These are phyloP conservation scores for Oncorhynchus nerka DNA, from an alignment of 2,113 vertebrate genomes.

Conservation along the genomic window DNA sequence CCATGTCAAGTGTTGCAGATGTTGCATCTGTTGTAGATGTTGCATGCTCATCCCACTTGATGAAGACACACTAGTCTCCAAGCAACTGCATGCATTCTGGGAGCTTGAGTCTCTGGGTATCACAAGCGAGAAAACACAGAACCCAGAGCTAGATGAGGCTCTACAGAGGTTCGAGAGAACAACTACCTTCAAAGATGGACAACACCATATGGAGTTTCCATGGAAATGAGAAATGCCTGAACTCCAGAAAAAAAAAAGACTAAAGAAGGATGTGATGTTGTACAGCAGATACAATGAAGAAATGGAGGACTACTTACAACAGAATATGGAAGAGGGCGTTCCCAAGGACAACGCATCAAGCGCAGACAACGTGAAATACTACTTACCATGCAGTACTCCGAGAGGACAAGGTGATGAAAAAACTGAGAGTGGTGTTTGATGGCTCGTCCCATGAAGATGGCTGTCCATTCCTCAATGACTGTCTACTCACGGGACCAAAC, in stretches of 20 bases:
- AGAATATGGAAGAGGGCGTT: not conserved
- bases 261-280: too few relatives aligned
- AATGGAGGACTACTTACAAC: not conserved
- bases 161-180: constrained; percentile 5
- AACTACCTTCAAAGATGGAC: not conserved
- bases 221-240: not conserved
- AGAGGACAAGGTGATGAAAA: too few relatives aligned
- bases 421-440: too few relatives aligned
- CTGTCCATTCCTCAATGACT: constrained; percentile 2
- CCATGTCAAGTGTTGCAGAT: too few relatives aligned
- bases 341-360: not conserved
- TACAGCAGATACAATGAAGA: too few relatives aligned
- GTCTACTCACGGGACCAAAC: constrained; percentile 1
- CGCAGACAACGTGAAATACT: not conserved
- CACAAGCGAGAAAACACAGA: not conserved
- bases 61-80: too few relatives aligned
- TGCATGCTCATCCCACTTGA: too few relatives aligned
- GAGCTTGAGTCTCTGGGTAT: constrained; percentile 25
- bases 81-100: constrained; percentile 3
- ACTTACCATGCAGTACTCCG: not conserved
- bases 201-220: constrained; percentile 7
- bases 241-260: too few relatives aligned
- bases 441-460: not conserved
- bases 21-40: too few relatives aligned
- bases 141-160: not conserved